Conservation (phyloP, 2,888 invertebrate species). For the Rhingia rostrata region DNA sequence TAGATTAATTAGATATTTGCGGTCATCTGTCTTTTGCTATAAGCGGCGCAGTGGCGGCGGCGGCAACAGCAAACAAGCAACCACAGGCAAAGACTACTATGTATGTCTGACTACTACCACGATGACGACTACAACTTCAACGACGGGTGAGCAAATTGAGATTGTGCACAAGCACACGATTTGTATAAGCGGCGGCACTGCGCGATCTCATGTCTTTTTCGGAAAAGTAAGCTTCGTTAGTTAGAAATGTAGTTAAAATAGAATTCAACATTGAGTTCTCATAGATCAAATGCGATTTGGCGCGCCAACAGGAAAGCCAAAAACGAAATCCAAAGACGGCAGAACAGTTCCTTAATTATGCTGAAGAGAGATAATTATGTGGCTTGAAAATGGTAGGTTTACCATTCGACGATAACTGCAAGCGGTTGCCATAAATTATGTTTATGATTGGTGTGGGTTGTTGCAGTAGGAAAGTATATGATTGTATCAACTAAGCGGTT, state of each 20-base stretch:
- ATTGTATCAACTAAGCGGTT: not conserved
- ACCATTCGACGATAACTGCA: not conserved
- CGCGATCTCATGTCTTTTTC: constrained; percentile 26
- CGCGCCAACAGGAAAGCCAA: constrained; percentile 6
- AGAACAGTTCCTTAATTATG: constrained; percentile 15
- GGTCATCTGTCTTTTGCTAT: constrained; percentile 65
- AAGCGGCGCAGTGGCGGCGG: no score
- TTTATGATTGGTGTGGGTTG: constrained; percentile 3
- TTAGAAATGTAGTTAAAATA: constrained; percentile 41
- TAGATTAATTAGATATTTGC: constrained; percentile 74
- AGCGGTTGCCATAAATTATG: constrained; percentile 8
- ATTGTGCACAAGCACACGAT: constrained; percentile 52
- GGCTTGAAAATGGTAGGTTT: not conserved
- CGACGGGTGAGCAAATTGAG: constrained; percentile 68
- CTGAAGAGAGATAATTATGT: constrained; percentile 17
- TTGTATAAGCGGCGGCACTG: constrained; percentile 11
- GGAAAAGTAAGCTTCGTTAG: constrained; percentile 42
- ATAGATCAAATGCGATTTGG: constrained; percentile 39
- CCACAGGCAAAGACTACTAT: constrained; percentile 3
- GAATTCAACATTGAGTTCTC: constrained; percentile 33
- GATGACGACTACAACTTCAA: constrained; percentile 14
- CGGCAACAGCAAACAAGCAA: constrained; percentile 33
- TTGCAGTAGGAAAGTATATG: not conserved
- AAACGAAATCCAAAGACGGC: not conserved
- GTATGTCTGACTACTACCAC: constrained; percentile 6